Percentiles rank a stretch among this genome's conserved stretches.
Evolutionary conservation across 2,888 invertebrate species (phyloP).

Genomic region (Emmelina monodactyla): DNA sequence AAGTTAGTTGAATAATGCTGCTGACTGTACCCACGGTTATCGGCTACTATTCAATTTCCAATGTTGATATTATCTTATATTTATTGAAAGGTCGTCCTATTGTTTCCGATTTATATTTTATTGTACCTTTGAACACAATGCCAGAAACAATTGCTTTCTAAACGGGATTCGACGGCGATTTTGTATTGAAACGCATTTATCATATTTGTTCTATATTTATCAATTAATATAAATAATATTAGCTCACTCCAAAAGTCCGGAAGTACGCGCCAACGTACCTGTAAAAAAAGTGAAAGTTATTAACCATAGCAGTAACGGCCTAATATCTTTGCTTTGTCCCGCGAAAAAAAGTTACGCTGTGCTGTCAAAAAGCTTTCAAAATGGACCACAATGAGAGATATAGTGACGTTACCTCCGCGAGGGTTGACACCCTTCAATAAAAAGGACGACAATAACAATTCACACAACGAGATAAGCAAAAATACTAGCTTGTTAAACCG

Average conservation of each 20-base stretch:
- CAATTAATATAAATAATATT: neutral
- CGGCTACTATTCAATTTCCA: slow-evolving; percentile 1
- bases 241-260: neutral
- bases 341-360: slow-evolving; percentile 4
- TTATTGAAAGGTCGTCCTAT: slow-evolving; percentile 6
- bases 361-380: neutral
- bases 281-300: neutral
- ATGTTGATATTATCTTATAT: neutral
- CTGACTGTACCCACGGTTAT: too few species aligned
- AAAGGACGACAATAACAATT: slow-evolving; percentile 49
- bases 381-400: slow-evolving; percentile 23
- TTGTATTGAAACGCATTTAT: neutral
- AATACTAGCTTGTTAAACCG: slow-evolving; percentile 64
- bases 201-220: neutral
- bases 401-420: slow-evolving; percentile 17
- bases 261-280: neutral
- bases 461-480: slow-evolving; percentile 60
- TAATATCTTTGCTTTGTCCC: neutral
- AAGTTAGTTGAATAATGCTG: too few species aligned
- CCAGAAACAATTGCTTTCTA: neutral
- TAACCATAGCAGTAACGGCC: neutral
- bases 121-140: slow-evolving; percentile 1
- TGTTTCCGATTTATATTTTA: slow-evolving; percentile 8
- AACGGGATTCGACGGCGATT: neutral
- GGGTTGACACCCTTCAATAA: slow-evolving; percentile 38